Evolutionary conservation across 1,140 invertebrate genomes (phyloP).

Genomic region (Adoxophyes honmai): DNA sequence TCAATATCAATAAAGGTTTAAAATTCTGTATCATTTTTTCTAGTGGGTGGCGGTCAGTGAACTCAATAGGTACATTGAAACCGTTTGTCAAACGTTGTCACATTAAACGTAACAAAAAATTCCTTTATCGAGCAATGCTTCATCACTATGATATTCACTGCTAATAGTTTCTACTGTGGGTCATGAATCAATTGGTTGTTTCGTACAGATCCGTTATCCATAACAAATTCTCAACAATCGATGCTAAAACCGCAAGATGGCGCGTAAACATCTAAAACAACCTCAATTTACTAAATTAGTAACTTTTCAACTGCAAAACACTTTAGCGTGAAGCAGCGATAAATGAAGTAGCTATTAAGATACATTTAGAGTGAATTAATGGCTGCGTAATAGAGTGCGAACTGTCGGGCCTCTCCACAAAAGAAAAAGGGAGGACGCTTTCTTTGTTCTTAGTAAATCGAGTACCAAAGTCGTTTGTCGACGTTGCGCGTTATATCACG

Average conservation of each 20-base stretch:
- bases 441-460: constrained; percentile 72
- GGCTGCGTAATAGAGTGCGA: constrained; percentile 64
- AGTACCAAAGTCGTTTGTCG: constrained; percentile 65
- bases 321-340: constrained; percentile 55
- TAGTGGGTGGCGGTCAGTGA: too few relatives aligned
- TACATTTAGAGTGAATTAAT: constrained; percentile 65
- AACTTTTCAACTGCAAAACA: constrained; percentile 44
- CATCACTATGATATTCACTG: too few relatives aligned
- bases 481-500: constrained; percentile 62
- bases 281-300: constrained; percentile 7
- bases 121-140: too few relatives aligned
- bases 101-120: too few relatives aligned
- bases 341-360: constrained; percentile 57
- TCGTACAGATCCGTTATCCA: too few relatives aligned
- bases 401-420: constrained; percentile 56
- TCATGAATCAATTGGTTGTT: too few relatives aligned
- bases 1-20: too few relatives aligned
- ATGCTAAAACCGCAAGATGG: neutral
- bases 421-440: constrained; percentile 54
- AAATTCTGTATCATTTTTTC: too few relatives aligned
- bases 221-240: too few relatives aligned
- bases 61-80: too few relatives aligned
- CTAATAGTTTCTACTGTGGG: too few relatives aligned
- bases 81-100: too few relatives aligned
- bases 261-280: neutral